A percentile compares a stretch with the other conserved stretches of the same genome.
These are phyloP conservation scores for Pampus argenteus DNA, from an alignment of 2,797 vertebrate species.

Conservation along the genomic window DNA sequence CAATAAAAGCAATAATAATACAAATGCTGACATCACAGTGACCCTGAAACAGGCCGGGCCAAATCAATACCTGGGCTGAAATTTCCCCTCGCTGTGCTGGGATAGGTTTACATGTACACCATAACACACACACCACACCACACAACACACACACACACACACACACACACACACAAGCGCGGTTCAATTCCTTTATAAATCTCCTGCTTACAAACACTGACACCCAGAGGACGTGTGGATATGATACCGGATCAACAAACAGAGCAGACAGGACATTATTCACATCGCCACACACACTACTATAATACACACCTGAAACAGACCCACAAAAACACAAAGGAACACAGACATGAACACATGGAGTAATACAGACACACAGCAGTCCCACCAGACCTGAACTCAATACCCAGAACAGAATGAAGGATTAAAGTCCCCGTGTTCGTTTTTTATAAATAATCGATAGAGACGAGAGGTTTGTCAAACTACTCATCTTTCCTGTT, in stretches of 20 bases:
- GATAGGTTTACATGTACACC: slow-evolving; percentile 66
- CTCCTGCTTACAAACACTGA: slow-evolving; percentile 78
- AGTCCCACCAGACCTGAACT: slow-evolving; percentile 26
- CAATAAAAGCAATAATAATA: slow-evolving; percentile 75
- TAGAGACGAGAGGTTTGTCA: slow-evolving; percentile 1
- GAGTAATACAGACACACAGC: slow-evolving; percentile 4
- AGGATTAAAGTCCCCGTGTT: slow-evolving; percentile 35
- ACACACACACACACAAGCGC: slow-evolving; percentile 8
- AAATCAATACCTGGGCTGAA: slow-evolving; percentile 63
- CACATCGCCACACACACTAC: slow-evolving; percentile 19
- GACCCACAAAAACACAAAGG: slow-evolving; percentile 4
- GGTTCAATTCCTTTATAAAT: slow-evolving; percentile 47
- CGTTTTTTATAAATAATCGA: slow-evolving; percentile 54
- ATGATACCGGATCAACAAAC: slow-evolving; percentile 64
- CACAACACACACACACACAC: slow-evolving; percentile 4
- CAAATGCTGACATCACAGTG: slow-evolving; percentile 77
- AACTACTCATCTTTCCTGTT: not conserved
- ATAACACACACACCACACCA: not conserved
- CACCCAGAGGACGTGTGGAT: slow-evolving; percentile 72
- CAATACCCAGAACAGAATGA: slow-evolving; percentile 47
- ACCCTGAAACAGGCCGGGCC: slow-evolving; percentile 58
- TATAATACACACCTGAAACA: slow-evolving; percentile 9
- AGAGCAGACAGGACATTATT: slow-evolving; percentile 51
- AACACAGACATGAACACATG: not conserved
- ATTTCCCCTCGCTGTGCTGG: slow-evolving; percentile 56